Evolutionary conservation across 2,113 vertebrate genomes (phyloP), one percentile per base, ranked within the genome.

Genomic region (Zapornia atra): DNA sequence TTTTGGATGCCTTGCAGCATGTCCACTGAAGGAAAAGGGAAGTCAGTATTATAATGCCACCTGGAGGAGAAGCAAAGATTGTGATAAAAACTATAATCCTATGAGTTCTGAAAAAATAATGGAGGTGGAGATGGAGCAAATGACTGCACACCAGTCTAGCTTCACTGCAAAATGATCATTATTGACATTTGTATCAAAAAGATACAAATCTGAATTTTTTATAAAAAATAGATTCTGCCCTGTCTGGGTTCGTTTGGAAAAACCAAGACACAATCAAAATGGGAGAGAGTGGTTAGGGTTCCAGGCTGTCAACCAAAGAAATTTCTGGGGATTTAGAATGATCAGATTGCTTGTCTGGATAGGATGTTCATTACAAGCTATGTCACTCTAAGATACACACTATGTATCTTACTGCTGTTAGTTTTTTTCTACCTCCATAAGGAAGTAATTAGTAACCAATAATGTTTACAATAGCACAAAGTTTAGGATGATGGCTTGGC

Each of bases 1-100:
- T 72, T 92, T 89, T 80, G 70, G 25, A 75, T 60, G 40, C n/a
- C 15, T 65, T 69, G 42, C 31, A 79, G 2, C 20, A 8, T 33
- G 13, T 10, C 21, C 61, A 50, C 38, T 54, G 61, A 86, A 65
- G 34, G 42, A 92, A 81, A 86, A 59, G 16, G n/a, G 82, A 90
- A 89, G 38, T 75, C 57, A 84, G 72, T 79, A 85, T 46, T 94
- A 54, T 29, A 86, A 93, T 93, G 91, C 73, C 88, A 94, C 22
- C 86, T 91, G 88, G 80, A 96, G 92, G 86, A 90, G 42, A 88
- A 83, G 44, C 34, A 70, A 92, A 86, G 22, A 50, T 86, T 75
- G 34, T 61, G 24, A 42, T 31, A 65, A 36, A 90, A 73, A 20
- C 2, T 13, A 3, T 50, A 82, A 86, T 31, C 4, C 10, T 64